Evolutionary conservation across 2,888 invertebrate genomes (phyloP).

Genomic region (Abrostola triplasia): DNA sequence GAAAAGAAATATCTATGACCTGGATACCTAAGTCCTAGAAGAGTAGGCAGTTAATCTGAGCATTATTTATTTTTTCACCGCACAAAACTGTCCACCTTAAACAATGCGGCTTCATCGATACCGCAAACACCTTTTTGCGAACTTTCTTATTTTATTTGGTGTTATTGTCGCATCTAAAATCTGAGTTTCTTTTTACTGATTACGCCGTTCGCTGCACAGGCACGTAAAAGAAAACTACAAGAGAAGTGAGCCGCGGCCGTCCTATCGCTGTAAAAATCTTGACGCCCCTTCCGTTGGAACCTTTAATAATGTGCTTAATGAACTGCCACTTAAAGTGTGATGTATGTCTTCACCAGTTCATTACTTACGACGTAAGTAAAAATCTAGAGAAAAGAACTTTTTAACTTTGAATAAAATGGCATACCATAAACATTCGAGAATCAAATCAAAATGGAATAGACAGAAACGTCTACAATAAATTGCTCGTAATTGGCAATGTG

Average conservation of each 20-base stretch:
- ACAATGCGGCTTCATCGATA: constrained; percentile 69
- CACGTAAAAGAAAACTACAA: constrained; percentile 53
- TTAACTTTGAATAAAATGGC: constrained; percentile 5
- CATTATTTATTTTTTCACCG: constrained; percentile 58
- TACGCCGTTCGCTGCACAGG: constrained; percentile 45
- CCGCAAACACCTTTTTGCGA: constrained; percentile 69
- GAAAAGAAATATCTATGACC: constrained; percentile 30
- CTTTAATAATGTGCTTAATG: constrained; percentile 20
- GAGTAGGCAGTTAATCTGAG: constrained; percentile 35
- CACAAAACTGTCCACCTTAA: constrained; percentile 55
- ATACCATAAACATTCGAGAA: constrained; percentile 27
- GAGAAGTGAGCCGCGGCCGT: constrained; percentile 28
- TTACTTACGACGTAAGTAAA: constrained; percentile 12
- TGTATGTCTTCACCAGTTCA: constrained; percentile 12
- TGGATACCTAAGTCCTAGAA: constrained; percentile 38
- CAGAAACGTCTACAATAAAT: constrained; percentile 30
- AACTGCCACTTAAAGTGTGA: constrained; percentile 15
- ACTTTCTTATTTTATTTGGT: constrained; percentile 69
- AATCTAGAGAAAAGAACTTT: constrained; percentile 5
- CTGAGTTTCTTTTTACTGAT: constrained; percentile 58
- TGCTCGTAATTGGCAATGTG: constrained; percentile 42
- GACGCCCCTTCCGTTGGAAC: constrained; percentile 11
- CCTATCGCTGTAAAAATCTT: constrained; percentile 38
- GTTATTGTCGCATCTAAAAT: constrained; percentile 55
- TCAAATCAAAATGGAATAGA: constrained; percentile 28